Conservation (phyloP, 2,888 invertebrate genomes). For the Tinea trinotella region DNA sequence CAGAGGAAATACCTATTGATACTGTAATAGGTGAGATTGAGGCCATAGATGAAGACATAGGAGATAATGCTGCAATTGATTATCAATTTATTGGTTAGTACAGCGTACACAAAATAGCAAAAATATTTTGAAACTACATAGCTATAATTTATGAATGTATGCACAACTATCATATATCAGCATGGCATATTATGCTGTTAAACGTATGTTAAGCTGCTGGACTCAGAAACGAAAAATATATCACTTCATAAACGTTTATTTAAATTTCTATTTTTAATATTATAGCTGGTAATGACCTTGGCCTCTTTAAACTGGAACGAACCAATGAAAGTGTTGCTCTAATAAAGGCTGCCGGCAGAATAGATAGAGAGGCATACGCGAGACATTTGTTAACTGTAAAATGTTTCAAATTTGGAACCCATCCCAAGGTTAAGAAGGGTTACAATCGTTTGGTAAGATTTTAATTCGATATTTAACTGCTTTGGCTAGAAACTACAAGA, state of each 20-base stretch:
- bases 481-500: background rate
- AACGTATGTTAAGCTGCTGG: no score
- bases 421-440: slow-evolving; percentile 53
- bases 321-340: slow-evolving; percentile 76
- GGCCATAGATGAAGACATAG: slow-evolving; percentile 83
- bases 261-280: background rate
- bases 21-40: slow-evolving; percentile 77
- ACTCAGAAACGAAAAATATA: no score
- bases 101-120: background rate
- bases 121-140: no score
- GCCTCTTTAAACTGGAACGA: slow-evolving; percentile 74
- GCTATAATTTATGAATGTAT: no score
- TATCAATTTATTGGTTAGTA: slow-evolving; percentile 76
- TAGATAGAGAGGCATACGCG: slow-evolving; percentile 77
- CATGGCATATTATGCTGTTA: no score
- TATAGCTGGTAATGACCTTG: slow-evolving; percentile 78
- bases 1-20: slow-evolving; percentile 78
- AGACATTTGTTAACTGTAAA: slow-evolving; percentile 76
- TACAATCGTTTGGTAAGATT: slow-evolving; percentile 74
- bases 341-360: slow-evolving; percentile 71
- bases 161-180: no score
- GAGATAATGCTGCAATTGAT: slow-evolving; percentile 81
- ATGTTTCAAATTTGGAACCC: slow-evolving; percentile 74
- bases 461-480: background rate
- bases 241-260: no score